phyloP scores from a whole-genome alignment of 1,140 invertebrate species.

The Paraescarpia echinospica region DNA sequence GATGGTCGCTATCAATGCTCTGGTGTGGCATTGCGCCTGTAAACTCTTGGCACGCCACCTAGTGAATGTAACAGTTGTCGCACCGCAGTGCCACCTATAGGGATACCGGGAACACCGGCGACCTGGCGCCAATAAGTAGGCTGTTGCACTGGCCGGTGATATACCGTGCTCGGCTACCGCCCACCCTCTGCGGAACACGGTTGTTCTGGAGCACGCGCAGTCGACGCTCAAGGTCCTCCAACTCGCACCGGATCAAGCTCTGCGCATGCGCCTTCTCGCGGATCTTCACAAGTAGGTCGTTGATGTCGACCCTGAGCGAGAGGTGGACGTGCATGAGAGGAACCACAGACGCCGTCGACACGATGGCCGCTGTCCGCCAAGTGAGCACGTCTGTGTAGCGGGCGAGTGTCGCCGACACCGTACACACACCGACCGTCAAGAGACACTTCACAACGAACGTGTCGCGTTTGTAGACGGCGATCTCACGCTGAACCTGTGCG shows the following conservation, averaged over 20 bases:
- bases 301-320: neutral
- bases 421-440: neutral
- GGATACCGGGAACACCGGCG: neutral
- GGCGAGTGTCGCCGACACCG: neutral
- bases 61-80: too few relatives aligned
- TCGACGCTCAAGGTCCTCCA: neutral
- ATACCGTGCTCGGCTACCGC: neutral
- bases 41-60: too few relatives aligned
- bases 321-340: neutral
- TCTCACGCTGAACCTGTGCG: neutral
- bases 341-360: neutral
- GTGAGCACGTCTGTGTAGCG: neutral
- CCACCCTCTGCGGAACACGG: neutral
- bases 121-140: neutral
- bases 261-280: neutral
- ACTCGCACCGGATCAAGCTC: neutral
- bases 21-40: too few relatives aligned
- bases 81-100: neutral
- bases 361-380: neutral
- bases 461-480: neutral
- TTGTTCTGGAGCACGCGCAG: neutral
- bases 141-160: neutral
- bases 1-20: too few relatives aligned
- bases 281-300: neutral
- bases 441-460: neutral